Percentiles rank a stretch among this genome's conserved stretches.
These are phyloP conservation scores for Protonemura montana DNA, from an alignment of 2,888 invertebrate species.

Conservation along the genomic window DNA sequence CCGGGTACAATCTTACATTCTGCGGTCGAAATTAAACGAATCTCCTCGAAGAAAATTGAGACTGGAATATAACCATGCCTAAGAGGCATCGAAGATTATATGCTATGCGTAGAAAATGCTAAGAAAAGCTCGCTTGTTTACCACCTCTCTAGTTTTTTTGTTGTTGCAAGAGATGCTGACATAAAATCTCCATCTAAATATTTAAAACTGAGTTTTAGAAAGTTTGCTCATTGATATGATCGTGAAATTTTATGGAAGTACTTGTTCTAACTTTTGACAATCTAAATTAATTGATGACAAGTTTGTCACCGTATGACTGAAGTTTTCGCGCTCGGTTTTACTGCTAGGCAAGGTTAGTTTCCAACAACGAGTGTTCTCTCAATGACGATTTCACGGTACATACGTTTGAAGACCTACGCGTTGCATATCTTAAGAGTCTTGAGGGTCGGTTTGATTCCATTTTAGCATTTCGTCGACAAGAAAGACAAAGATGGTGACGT, in stretches of 20 bases:
- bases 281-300: neutral
- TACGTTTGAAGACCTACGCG: neutral
- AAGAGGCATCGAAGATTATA: neutral
- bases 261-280: neutral
- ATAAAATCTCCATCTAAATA: neutral
- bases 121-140: neutral
- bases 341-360: neutral
- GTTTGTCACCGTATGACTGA: neutral
- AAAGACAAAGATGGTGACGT: neutral
- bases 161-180: neutral
- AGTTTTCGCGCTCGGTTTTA: neutral
- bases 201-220: neutral
- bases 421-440: conserved; percentile 12
- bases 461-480: neutral
- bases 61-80: neutral
- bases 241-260: neutral
- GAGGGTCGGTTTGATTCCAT: conserved; percentile 12
- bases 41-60: conserved; percentile 7
- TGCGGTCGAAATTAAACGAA: conserved; percentile 7
- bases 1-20: neutral
- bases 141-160: neutral
- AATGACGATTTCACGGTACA: conserved; percentile 12
- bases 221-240: neutral
- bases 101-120: neutral
- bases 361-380: neutral